phyloP scores from a whole-genome alignment of 2,113 vertebrate genomes.

The Charina bottae region DNA sequence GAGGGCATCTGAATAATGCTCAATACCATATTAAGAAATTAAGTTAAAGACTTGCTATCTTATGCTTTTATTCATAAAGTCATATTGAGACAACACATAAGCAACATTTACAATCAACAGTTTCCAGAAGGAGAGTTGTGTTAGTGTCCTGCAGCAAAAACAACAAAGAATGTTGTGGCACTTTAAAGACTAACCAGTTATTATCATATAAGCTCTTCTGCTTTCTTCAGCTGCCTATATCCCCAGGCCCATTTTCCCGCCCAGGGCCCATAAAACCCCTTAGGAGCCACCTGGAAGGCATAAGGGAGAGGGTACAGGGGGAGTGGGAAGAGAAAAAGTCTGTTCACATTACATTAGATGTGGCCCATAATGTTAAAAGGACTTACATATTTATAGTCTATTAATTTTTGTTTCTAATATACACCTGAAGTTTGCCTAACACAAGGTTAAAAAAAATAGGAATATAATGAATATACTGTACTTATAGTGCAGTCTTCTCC shows the following conservation, averaged over 20 bases:
- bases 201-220: not conserved
- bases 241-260: not conserved
- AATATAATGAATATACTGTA: constrained; percentile 13
- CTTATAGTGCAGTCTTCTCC: not conserved
- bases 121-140: not conserved
- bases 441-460: not conserved
- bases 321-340: not conserved
- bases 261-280: not conserved
- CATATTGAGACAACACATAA: not conserved
- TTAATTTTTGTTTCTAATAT: not conserved
- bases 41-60: not conserved
- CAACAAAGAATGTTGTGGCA: not conserved
- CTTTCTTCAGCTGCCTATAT: not conserved
- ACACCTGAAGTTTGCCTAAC: not conserved
- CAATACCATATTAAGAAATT: not conserved
- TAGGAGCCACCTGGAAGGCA: not conserved
- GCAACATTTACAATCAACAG: not conserved
- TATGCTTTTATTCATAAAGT: not conserved
- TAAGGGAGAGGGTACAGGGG: not conserved
- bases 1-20: not conserved
- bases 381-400: not conserved
- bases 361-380: not conserved
- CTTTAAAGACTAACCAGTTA: not conserved
- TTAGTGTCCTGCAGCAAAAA: not conserved
- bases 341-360: not conserved